phyloP scores from a whole-genome alignment of 2,797 vertebrate genomes.

The Rhinophrynus dorsalis region DNA sequence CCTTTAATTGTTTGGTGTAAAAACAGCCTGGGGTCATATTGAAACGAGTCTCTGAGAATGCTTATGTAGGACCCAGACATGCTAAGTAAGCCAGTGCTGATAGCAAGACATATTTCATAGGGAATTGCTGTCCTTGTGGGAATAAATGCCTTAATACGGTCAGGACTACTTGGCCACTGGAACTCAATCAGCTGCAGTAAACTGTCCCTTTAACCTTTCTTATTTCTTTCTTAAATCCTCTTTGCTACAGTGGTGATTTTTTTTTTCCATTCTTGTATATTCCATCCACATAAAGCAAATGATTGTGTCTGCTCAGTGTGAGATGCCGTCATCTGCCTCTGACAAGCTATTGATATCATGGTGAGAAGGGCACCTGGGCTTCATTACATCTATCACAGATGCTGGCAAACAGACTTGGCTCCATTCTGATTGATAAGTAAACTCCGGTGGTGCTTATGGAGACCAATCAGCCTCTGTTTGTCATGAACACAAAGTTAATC shows the following conservation, averaged over 20 bases:
- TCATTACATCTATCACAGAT: not conserved
- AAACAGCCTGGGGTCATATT: no score
- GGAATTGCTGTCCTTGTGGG: not conserved
- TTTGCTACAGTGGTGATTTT: not conserved
- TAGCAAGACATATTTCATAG: no score
- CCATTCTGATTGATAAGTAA: not conserved
- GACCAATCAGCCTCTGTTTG: not conserved
- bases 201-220: not conserved
- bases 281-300: not conserved
- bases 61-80: no score
- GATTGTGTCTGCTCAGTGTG: not conserved
- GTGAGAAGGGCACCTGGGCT: constrained; percentile 8
- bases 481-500: not conserved
- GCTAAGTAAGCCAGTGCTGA: no score
- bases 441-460: not conserved
- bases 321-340: constrained; percentile 18
- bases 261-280: no score
- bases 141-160: not conserved
- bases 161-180: not conserved
- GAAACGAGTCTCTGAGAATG: no score
- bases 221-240: not conserved
- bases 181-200: not conserved
- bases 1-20: no score
- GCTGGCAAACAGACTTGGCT: not conserved
- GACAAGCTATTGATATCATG: constrained; percentile 7